phyloP scores from a whole-genome alignment of 2,888 invertebrate genomes.

The Drosophila neonasuta region DNA sequence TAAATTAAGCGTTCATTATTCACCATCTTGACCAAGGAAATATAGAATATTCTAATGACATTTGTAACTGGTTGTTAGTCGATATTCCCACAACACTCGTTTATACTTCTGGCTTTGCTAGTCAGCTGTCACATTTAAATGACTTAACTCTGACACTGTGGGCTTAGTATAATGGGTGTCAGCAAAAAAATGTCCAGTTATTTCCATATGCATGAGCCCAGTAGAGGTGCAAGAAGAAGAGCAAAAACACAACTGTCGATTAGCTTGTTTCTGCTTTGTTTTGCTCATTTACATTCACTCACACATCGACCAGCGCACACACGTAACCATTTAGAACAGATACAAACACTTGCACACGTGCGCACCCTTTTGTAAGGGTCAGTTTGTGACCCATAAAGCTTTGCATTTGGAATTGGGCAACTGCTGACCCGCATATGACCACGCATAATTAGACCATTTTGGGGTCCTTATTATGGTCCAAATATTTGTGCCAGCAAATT shows the following conservation, averaged over 20 bases:
- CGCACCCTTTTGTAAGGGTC: constrained; percentile 22
- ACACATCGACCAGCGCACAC: neutral
- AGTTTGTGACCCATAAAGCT: constrained; percentile 33
- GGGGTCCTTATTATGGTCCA: constrained; percentile 43
- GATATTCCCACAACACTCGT: too few relatives aligned
- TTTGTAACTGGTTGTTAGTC: too few relatives aligned
- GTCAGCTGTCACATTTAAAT: constrained; percentile 14
- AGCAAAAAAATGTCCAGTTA: constrained; percentile 32
- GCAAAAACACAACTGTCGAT: constrained; percentile 30
- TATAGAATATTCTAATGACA: too few relatives aligned
- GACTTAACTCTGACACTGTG: constrained; percentile 18
- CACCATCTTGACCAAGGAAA: too few relatives aligned
- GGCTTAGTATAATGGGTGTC: constrained; percentile 9
- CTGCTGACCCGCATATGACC: constrained; percentile 62
- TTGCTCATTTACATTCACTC: constrained; percentile 13
- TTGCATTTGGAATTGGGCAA: constrained; percentile 40
- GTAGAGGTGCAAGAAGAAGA: neutral
- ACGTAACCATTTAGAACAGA: constrained; percentile 1
- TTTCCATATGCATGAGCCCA: constrained; percentile 39
- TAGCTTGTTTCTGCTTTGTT: constrained; percentile 30
- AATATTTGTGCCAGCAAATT: constrained; percentile 69
- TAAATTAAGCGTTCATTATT: too few relatives aligned
- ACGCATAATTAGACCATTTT: constrained; percentile 67
- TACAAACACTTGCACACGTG: constrained; percentile 31
- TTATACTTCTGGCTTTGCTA: neutral